Conservation (phyloP, 2,113 vertebrate genomes). For the Alectura lathami region DNA sequence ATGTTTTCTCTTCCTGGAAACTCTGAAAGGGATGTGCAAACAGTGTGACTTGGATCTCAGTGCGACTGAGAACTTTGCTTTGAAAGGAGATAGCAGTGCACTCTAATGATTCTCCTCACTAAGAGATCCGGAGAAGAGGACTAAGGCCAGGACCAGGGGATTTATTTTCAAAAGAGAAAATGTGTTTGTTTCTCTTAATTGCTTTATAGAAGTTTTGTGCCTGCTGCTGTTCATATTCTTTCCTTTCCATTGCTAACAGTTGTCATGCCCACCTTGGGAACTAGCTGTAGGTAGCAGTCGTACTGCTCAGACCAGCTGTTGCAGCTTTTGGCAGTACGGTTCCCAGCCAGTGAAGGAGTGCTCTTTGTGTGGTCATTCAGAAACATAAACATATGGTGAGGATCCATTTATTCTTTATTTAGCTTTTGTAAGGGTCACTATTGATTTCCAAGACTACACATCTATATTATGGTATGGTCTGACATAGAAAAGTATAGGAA, state of each 20-base stretch:
- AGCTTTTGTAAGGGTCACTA: neutral
- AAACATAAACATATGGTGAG: neutral
- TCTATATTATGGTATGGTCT: neutral
- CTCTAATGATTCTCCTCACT: neutral
- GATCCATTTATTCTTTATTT: neutral
- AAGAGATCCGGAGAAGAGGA: neutral
- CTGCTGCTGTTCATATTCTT: neutral
- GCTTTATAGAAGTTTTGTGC: neutral
- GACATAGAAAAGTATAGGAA: neutral
- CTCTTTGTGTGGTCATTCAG: neutral
- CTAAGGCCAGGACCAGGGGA: neutral
- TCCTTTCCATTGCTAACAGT: neutral
- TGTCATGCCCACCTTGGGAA: neutral
- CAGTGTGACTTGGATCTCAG: neutral
- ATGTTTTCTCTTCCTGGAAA: neutral
- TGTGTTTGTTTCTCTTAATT: neutral
- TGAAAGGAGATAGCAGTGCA: neutral
- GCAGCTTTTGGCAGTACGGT: neutral
- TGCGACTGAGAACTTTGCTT: neutral
- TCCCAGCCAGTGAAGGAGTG: neutral
- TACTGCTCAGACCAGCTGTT: neutral
- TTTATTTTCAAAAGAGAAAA: neutral
- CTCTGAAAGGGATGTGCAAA: neutral
- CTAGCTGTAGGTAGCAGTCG: neutral
- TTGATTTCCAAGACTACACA: neutral